Evolutionary conservation across 2,888 invertebrate species (phyloP), one percentile per base, ranked within the genome.

Genomic region (Julus scandinavius): DNA sequence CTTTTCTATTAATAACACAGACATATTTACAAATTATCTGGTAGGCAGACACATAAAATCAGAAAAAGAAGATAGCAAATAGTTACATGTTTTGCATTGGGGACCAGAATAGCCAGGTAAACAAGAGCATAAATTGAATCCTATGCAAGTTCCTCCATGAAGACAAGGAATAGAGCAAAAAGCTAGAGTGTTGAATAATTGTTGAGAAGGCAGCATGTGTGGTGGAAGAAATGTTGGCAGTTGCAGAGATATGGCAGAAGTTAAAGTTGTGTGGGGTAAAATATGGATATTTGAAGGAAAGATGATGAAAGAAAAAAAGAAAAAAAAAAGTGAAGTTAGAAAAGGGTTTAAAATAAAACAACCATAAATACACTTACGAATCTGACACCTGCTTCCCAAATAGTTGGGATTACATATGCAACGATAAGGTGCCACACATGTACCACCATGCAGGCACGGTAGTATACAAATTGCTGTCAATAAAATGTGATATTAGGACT

Each of bases 391-490:
- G 54, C 92, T 93, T 83, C 95, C 95, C 1, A 92, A 92, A 91
- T 93, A 95, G 88, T 95, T 95, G 87, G 93, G 91, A 41, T 93
- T 92, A 91, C 95, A 95, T 84, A 92, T 92, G 91, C 95, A 95
- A 72, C 92, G 92, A 87, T 94, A 94, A 13, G 94, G 94, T 85
- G 93, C 93, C 4, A 93, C 92, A 90, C 95, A 95, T 41, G 92
- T 93, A 88, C 95, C 95, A 38, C 95, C 94, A 91, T 95, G 95
- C 91, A 93, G 93, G 90, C 95, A 95, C 80, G 93, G 92, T n/a
- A 91, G 90, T 49, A 92, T 90, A 91, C 95, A 95, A 87, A 45
- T 17, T 54, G 58, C 87, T 29, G 20, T 13, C 20, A 54, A 45
- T 7, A 54, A 54, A 54, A 54, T 54, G 54, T 54, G 17, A 13